phyloP scores from a whole-genome alignment of 2,113 vertebrate species.

The Heterotis niloticus region DNA sequence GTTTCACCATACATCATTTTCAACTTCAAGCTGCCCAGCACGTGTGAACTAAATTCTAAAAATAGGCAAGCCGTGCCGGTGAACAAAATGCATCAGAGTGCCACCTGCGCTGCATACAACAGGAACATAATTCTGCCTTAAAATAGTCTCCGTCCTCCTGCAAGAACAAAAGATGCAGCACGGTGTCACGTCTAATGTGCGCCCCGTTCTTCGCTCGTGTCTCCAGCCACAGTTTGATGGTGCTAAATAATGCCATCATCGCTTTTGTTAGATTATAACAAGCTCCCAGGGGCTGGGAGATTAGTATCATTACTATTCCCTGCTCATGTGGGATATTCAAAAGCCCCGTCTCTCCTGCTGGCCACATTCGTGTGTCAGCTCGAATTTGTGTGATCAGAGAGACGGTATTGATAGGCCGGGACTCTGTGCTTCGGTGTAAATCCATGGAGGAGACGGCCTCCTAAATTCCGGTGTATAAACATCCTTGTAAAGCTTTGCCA shows the following conservation, averaged over 20 bases:
- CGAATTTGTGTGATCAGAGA: constrained; percentile 35
- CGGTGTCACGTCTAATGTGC: not conserved
- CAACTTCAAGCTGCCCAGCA: no score
- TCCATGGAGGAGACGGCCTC: constrained; percentile 7
- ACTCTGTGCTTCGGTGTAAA: not conserved
- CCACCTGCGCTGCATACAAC: no score
- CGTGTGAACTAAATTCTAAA: no score
- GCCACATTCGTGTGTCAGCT: constrained; percentile 32
- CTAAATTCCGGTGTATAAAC: not conserved
- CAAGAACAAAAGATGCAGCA: not conserved
- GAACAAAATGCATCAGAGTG: no score
- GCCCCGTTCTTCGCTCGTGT: not conserved
- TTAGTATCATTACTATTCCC: constrained; percentile 19
- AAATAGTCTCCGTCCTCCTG: not conserved
- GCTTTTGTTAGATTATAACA: not conserved
- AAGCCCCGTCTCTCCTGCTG: constrained; percentile 15
- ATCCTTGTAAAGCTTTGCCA: not conserved
- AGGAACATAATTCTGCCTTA: no score
- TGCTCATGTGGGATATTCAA: constrained; percentile 13
- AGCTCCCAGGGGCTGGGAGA: not conserved
- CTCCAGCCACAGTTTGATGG: not conserved
- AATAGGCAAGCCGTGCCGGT: no score
- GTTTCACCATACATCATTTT: no score
- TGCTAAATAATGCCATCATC: not conserved
- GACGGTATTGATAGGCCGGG: not conserved